A percentile compares a stretch with the other conserved stretches of the same genome.
phyloP scores from a whole-genome alignment of 2,113 vertebrate species.

The Carettochelys insculpta region DNA sequence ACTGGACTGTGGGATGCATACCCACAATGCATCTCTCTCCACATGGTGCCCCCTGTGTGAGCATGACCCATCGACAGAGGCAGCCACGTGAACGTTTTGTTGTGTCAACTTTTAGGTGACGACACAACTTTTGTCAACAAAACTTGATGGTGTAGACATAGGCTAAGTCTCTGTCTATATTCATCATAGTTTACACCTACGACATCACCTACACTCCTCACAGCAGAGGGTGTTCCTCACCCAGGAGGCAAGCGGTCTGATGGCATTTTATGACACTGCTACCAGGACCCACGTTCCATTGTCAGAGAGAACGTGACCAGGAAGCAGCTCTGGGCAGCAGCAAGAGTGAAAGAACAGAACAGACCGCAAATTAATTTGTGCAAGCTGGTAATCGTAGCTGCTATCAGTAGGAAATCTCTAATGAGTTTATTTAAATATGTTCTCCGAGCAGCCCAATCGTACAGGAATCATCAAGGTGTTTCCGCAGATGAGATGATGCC shows the following conservation, averaged over 20 bases:
- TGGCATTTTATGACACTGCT: conserved; percentile 32
- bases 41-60: too few species aligned
- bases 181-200: too few species aligned
- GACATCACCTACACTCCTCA: too few species aligned
- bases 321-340: conserved; percentile 51
- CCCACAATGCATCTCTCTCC: too few species aligned
- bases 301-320: conserved; percentile 58
- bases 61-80: too few species aligned
- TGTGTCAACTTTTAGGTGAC: too few species aligned
- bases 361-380: conserved; percentile 66
- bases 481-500: conserved; percentile 68
- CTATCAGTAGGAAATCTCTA: conserved; percentile 73
- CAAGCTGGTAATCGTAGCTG: conserved; percentile 74
- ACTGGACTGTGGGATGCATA: too few species aligned
- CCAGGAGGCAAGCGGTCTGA: background rate
- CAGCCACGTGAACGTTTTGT: too few species aligned
- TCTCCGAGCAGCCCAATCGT: conserved; percentile 56
- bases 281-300: conserved; percentile 33
- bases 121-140: too few species aligned
- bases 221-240: background rate
- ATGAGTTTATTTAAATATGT: conserved; percentile 75
- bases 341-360: conserved; percentile 61
- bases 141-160: too few species aligned
- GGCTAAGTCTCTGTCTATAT: too few species aligned
- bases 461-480: conserved; percentile 70